A percentile compares a stretch with the other conserved stretches of the same genome.
Conservation (phyloP, 2,888 invertebrate species). For the Hydriomena furcata region DNA sequence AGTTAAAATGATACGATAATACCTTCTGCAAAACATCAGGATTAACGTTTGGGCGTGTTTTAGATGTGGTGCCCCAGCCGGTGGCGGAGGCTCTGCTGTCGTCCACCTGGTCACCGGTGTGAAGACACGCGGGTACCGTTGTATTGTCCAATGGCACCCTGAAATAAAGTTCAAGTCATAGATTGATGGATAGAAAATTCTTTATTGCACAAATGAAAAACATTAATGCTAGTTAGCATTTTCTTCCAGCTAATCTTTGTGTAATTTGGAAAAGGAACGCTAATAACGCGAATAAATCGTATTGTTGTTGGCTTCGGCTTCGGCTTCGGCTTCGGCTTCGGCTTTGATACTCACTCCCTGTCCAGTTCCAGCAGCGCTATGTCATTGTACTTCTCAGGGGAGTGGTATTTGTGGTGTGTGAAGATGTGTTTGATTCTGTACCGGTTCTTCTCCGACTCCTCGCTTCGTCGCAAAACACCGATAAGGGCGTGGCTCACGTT, state of each 20-base stretch:
- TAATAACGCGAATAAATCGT: no score
- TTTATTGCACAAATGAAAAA: no score
- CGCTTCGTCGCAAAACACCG: neutral
- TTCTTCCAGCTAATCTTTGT: no score
- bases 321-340: no score
- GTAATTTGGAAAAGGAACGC: no score
- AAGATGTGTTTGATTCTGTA: conserved; percentile 8
- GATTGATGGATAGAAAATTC: no score
- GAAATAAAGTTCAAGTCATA: no score
- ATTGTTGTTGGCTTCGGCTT: no score
- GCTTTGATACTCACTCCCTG: conserved; percentile 14
- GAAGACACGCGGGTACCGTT: no score
- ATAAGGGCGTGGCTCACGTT: conserved; percentile 11
- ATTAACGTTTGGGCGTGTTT: conserved; percentile 33
- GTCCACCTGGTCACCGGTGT: conserved; percentile 15
- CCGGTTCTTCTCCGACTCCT: neutral
- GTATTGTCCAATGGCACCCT: no score
- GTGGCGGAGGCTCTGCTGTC: conserved; percentile 46
- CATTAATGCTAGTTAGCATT: no score
- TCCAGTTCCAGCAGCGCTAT: conserved; percentile 22
- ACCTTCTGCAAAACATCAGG: conserved; percentile 58
- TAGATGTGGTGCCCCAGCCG: conserved; percentile 62
- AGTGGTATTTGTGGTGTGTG: conserved; percentile 7
- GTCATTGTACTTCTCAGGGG: conserved; percentile 22
- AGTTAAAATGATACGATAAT: no score